These are phyloP conservation scores for Ceratitis capitata DNA, from an alignment of 1,140 invertebrate species.

Conservation along the genomic window DNA sequence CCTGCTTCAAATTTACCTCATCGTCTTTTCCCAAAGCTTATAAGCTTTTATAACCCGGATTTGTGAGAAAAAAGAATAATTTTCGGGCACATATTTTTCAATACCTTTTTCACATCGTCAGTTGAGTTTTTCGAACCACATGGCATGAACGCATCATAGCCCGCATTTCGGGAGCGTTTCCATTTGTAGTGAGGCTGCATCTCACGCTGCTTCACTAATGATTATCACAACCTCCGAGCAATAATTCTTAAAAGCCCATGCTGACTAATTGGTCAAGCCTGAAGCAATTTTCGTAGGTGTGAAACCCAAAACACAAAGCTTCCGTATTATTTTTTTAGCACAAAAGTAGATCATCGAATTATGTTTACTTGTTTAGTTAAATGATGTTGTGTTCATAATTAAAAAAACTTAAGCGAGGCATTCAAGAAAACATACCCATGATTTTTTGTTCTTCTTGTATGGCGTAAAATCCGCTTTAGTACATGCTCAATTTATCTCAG, in stretches of 20 bases:
- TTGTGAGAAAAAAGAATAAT: no score
- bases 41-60: no score
- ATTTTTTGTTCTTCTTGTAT: neutral
- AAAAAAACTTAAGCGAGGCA: neutral
- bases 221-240: no score
- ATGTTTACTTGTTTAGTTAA: neutral
- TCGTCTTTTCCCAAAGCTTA: no score
- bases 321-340: neutral
- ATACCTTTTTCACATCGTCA: no score
- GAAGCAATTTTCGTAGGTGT: neutral
- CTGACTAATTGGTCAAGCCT: no score
- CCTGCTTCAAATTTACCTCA: no score
- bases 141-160: neutral
- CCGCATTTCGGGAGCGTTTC: neutral
- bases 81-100: no score
- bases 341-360: neutral
- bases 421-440: neutral
- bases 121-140: no score
- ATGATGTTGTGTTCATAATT: conserved; percentile 12
- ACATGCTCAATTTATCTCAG: neutral
- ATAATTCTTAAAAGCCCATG: no score
- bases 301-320: neutral
- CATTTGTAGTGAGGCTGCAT: neutral
- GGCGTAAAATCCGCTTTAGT: neutral
- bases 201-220: neutral